Conservation (phyloP, 1,140 invertebrate genomes). For the Centruroides vittatus region DNA sequence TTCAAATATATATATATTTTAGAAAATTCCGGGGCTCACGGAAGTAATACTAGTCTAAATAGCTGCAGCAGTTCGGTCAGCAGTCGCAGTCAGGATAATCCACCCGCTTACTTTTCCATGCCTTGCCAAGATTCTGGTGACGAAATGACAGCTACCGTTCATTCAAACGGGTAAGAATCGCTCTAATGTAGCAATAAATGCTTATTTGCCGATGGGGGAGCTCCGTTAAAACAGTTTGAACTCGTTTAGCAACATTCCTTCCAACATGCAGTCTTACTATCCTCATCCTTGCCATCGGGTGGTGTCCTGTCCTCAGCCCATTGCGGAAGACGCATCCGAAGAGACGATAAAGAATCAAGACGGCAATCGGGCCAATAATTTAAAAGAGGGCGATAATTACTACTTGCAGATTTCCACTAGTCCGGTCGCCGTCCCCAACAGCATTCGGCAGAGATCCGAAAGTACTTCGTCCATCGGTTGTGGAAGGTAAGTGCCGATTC, state of each 20-base stretch:
- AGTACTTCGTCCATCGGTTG: slow-evolving; percentile 5
- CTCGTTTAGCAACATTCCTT: neutral
- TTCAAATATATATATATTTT: too few relatives aligned
- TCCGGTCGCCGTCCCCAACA: slow-evolving; percentile 11
- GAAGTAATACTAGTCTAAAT: too few relatives aligned
- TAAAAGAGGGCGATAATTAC: neutral
- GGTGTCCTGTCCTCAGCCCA: neutral
- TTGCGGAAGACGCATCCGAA: neutral
- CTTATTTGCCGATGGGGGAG: too few relatives aligned
- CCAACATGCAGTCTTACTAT: neutral
- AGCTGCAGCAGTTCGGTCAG: too few relatives aligned
- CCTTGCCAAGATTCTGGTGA: too few relatives aligned
- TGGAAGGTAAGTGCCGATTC: slow-evolving; percentile 6
- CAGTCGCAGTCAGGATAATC: too few relatives aligned
- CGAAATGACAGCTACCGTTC: too few relatives aligned
- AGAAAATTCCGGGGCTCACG: too few relatives aligned
- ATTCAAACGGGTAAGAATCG: too few relatives aligned
- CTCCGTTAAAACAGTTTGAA: neutral
- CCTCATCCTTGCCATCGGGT: neutral
- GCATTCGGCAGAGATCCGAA: slow-evolving; percentile 6
- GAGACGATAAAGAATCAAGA: neutral
- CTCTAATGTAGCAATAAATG: too few relatives aligned
- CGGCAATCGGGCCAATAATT: neutral
- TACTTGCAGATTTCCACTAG: slow-evolving; percentile 3
- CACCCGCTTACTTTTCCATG: too few relatives aligned